Base-by-base conservation (phyloP, 2,113 vertebrate genomes). In the Gymnobelideus leadbeateri region DNA sequence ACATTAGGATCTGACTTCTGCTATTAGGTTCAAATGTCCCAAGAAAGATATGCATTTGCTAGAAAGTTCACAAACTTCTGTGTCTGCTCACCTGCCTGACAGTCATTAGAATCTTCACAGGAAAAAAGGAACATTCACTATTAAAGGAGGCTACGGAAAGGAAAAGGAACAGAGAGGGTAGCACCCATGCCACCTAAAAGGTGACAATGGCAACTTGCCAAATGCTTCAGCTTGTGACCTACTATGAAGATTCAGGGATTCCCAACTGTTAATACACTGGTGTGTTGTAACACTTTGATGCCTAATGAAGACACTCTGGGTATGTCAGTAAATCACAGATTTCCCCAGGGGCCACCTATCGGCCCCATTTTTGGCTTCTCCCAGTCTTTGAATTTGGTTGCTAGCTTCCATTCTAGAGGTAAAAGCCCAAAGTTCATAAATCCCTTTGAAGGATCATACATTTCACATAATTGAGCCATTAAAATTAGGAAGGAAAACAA, bases 11-110 rank as follows among this genome's bases (percentile, higher is more conserved):
- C 31, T n/a, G 28, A 68, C 12, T 68, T 68, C 31, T 68, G 61
- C 61, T 68, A 68, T 68, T 94, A 95, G 21, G 89, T 68, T 89
- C 94, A 92, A 92, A 92, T 90, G 61, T 91, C 92, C 50, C 90
- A 93, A 51, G 92, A 94, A 92, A 94, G 84, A 94, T 96, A 95
- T 54, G 77, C 21, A 90, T 12, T 31, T 19, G 96, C 25, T 89
- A 49, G 3, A 93, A 97, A 93, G 52, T 93, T 97, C 90, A 92
- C 92, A 95, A 91, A 28, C 46, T 92, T 92, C 89, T 94, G 12
- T 77, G 77, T 8, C 89, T 95, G 21, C 0, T 3, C 57, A 77
- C 93, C 26, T 90, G 26, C 92, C 52, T 89, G 55, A 84, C 94
- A 68, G 94, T 95, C 92, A 92, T 47, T 89, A 93, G 51, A 96